Base-by-base conservation (phyloP, 2,113 vertebrate genomes). In the Lipophrys pholis region DNA sequence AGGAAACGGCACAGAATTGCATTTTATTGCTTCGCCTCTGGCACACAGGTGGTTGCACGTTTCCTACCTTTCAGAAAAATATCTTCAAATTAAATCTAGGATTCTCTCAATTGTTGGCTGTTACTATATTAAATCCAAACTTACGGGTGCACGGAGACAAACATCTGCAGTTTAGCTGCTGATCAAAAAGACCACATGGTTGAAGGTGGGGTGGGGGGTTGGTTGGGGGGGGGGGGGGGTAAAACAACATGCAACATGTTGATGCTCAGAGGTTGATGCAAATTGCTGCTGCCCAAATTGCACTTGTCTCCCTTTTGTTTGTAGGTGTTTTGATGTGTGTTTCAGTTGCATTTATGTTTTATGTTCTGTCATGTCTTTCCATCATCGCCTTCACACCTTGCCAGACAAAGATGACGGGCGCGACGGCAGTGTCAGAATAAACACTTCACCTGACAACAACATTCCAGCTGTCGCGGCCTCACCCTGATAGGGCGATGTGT, bases 371-470 rank as follows among this genome's bases (percentile, higher is more conserved):
- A 57, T 63, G 79, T 74, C 72, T 79, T 85, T 86, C 84, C 80
- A 71, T 89, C 85, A 86, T 69, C 16, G 7, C 59, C 54, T 45
- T 79, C 75, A 87, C 88, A 80, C 73, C 45, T 61, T 67, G 76
- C 70, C 59, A 80, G 77, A 82, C 59, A 87, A 84, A 89, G 83
- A 89, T 89, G 85, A 83, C 79, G 88, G 75, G 75, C 73, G 69
- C 53, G 76, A 4, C 21, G 21, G 4, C 21, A 30, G 36, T 14
- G 38, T 71, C 56, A 67, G 78, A 90, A 87, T 83, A 87, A 79
- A 80, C 72, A 69, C 71, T 86, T 86, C 74, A 86, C 84, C 80
- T 86, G 87, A 86, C 80, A 85, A 85, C 82, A 81, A 67, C 83
- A 82, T 84, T 68, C 54, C 38, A 57, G 74, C 76, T 60, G 68